Base-by-base conservation (phyloP, 2,113 vertebrate genomes). In the Spea multiplicata region DNA sequence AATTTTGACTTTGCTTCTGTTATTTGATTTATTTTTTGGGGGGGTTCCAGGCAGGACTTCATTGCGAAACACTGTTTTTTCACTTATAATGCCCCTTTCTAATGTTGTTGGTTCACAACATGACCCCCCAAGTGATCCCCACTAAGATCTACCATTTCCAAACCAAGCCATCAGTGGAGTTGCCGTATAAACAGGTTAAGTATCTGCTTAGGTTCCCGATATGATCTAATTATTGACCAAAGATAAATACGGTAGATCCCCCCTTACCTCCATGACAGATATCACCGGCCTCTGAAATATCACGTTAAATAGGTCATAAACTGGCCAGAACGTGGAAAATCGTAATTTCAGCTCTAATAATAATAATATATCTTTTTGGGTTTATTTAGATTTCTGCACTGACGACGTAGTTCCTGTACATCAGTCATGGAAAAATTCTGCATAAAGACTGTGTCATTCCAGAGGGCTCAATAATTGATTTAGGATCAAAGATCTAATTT, bases 401-500 rank as follows among this genome's bases (percentile, higher is more conserved):
- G n/a, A 8, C 5, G 48, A 62, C 4, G 12, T 10, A 8, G 46
- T 76, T 68, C 68, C 53, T 65, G 57, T 55, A 57, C 48, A 78
- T 65, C 53, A 71, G 55, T 78, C 76, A 78, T 72, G 69, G 66
- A 10, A 66, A 73, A 53, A n/a, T 55, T 30, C 30, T 73, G 14
- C 69, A 73, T 53, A 79, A 79, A 46, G 69, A 80, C 52, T 73
- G 48, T 12, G 49, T 66, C 16, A 10, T 17, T 66, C 45, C 4
- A n/a, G 61, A 80, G 66, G 8, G 44, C 52, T 80, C 78, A 80
- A 80, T 80, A 80, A 67, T 74, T 68, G 71, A 80, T 80, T 71
- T 57, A 10, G 71, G 50, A 14, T 59, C 62, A 59, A 59, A 73
- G 50, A 67, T 73, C 71, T 80, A 57, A 80, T 80, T 80, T 73